These are phyloP conservation scores for Cephus rjabovi DNA, from an alignment of 2,888 invertebrate species.

Conservation along the genomic window DNA sequence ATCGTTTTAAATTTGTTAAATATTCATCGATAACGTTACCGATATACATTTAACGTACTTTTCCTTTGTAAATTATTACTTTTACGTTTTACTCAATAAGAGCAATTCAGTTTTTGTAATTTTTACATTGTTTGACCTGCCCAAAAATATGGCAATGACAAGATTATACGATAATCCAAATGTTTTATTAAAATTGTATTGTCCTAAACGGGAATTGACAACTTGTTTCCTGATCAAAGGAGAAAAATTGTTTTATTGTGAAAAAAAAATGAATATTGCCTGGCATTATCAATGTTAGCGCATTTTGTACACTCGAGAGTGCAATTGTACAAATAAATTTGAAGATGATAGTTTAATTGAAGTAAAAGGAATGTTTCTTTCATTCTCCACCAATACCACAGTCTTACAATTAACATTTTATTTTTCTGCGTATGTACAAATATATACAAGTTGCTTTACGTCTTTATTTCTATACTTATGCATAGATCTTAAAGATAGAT, in stretches of 20 bases:
- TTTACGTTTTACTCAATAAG: background rate
- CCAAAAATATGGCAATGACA: background rate
- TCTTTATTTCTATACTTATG: background rate
- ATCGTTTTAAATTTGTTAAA: background rate
- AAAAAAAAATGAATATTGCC: background rate
- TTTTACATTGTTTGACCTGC: background rate
- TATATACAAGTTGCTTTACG: conserved; percentile 29
- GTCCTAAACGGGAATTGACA: background rate
- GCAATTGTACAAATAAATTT: conserved; percentile 18
- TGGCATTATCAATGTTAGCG: background rate
- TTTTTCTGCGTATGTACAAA: conserved; percentile 30
- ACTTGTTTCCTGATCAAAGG: background rate
- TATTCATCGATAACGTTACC: background rate
- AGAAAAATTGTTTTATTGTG: background rate
- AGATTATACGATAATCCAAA: background rate
- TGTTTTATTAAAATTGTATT: background rate
- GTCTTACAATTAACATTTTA: conserved; percentile 22
- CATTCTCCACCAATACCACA: background rate
- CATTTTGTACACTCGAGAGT: conserved; percentile 15
- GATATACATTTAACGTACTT: background rate
- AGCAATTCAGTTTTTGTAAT: background rate
- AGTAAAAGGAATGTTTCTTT: background rate
- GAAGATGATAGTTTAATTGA: background rate
- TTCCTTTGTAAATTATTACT: background rate
- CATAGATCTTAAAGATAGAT: background rate